Base-by-base conservation (phyloP, 1,140 invertebrate species). In the Sitophilus oryzae region DNA sequence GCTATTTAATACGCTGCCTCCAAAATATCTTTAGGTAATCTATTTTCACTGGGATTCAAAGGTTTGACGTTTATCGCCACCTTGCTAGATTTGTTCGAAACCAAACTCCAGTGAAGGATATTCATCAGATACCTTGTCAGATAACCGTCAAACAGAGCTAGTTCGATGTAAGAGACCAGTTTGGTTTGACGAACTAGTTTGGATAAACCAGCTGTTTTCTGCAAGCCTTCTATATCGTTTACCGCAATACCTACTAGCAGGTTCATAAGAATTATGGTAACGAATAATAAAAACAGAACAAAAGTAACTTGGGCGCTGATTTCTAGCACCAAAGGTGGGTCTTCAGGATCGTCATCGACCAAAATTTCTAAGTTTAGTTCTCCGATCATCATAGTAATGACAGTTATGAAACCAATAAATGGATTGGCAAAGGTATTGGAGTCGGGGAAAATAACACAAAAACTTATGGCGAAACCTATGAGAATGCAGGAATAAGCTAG, bases 311-410 rank as follows among this genome's bases (percentile, higher is more conserved):
- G 84, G 1, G 85, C 82, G 49, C 83, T 86, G 16, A 85, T 77
- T 62, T 84, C 79, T 1, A 86, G 65, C 6, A 84, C 60, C 53
- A 84, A 79, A 3, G 76, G 76, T 3, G 77, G 76, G 67, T 80
- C 77, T 22, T 80, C 78, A 2, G 79, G 76, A 59, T 81, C 78
- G 1, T 83, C 79, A 51, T 81, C 77, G 47, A 82, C 80, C 19
- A 83, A 77, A 14, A 86, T 72, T 46, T 84, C 82, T 25, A 88
- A 76, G 61, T 86, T 84, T 44, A 88, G 70, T 68, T 93, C 90
- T 0, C 90, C 89, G 2, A 89, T 91, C 89, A 92, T 92, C 88
- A 92, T 91, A 0, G 89, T 88, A 35, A 91, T 68, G 0, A 90
- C 86, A 3, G 89, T 89, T 25, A 91, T 87, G 30, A 90, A 79